phyloP scores from a whole-genome alignment of 37 sponge, comb jelly and placozoan genomes.

The Spongilla lacustris region DNA sequence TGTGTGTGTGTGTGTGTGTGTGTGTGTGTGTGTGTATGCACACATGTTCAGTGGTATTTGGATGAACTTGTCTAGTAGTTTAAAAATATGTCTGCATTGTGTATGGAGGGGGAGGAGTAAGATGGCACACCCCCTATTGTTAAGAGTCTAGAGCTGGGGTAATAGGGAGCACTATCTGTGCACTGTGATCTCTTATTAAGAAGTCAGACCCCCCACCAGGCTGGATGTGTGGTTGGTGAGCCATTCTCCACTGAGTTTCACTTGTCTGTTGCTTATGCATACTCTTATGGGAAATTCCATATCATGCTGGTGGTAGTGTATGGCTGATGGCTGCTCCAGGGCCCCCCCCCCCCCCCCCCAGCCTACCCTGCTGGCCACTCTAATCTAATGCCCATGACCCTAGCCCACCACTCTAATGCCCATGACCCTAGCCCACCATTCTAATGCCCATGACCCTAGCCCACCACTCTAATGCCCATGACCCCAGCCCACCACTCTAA shows the following conservation, averaged over 20 bases:
- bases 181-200: not conserved
- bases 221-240: not conserved
- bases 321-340: no score
- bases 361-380: no score
- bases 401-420: no score
- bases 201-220: not conserved
- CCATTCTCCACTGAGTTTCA: not conserved
- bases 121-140: not conserved
- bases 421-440: no score
- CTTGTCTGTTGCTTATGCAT: not conserved
- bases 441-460: no score
- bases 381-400: no score
- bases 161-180: not conserved
- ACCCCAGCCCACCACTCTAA: no score
- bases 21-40: conserved; percentile 27
- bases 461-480: no score
- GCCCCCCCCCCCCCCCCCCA: no score
- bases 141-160: not conserved
- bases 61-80: not conserved
- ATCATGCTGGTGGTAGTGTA: not conserved
- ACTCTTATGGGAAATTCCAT: not conserved
- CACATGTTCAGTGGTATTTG: not conserved
- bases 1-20: conserved; percentile 11
- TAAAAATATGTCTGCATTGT: not conserved
- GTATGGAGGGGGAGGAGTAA: not conserved